These are phyloP conservation scores for Microctenopoma stevenorrisi DNA, from an alignment of 2,797 vertebrate species.

Conservation along the genomic window DNA sequence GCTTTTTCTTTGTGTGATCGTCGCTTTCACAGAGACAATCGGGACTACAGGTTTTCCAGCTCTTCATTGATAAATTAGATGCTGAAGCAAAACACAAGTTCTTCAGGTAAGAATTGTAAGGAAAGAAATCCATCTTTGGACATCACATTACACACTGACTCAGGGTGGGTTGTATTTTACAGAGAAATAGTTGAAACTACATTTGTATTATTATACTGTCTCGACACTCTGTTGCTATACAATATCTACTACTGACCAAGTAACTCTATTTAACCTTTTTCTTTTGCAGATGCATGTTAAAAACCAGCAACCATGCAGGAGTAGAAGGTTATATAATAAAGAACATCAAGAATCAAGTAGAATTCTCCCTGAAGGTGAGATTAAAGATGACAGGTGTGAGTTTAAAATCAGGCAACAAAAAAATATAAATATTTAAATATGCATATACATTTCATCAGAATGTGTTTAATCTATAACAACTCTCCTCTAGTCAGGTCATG, in stretches of 20 bases:
- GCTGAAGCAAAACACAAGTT: conserved; percentile 90
- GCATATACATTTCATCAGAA: not conserved
- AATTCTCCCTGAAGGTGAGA: conserved; percentile 87
- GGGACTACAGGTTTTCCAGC: conserved; percentile 88
- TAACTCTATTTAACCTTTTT: not conserved
- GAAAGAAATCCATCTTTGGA: too few species aligned
- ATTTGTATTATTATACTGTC: not conserved
- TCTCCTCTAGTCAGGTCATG: conserved; percentile 75
- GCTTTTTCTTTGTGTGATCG: not conserved
- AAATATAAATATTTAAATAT: too few species aligned
- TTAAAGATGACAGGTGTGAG: not conserved
- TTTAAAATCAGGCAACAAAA: not conserved
- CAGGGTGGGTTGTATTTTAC: too few species aligned
- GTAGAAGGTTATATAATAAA: conserved; percentile 91
- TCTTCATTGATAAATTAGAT: conserved; percentile 90
- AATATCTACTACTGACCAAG: not conserved
- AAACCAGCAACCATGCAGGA: conserved; percentile 91
- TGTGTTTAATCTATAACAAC: conserved; percentile 1
- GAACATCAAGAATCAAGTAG: conserved; percentile 93
- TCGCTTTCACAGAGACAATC: conserved; percentile 85
- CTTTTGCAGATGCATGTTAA: conserved; percentile 90
- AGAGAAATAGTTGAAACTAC: not conserved
- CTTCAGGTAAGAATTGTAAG: conserved; percentile 85
- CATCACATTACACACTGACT: not conserved
- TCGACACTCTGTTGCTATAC: not conserved